Percentiles rank a stretch among this genome's conserved stretches.
phyloP scores from a whole-genome alignment of 1,140 invertebrate genomes.

The Oncopodura yosiiana region DNA sequence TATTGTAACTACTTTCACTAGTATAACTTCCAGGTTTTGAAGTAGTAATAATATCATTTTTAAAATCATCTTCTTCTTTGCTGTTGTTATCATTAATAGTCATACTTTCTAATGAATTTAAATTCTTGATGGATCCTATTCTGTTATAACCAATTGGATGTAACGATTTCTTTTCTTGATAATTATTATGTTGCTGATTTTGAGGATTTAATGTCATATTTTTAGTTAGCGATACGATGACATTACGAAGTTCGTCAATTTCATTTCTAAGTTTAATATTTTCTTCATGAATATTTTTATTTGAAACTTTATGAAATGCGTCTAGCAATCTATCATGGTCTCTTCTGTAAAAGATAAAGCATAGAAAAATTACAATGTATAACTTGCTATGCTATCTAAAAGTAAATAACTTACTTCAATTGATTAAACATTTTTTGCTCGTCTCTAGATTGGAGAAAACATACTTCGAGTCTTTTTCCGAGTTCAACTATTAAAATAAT shows the following conservation, averaged over 20 bases:
- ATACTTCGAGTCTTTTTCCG: neutral
- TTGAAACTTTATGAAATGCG: neutral
- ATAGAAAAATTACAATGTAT: neutral
- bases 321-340: slow-evolving; percentile 10
- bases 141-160: neutral
- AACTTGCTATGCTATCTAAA: neutral
- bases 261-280: slow-evolving; percentile 13
- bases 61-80: neutral
- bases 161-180: too few species aligned
- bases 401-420: neutral
- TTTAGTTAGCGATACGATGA: slow-evolving; percentile 3
- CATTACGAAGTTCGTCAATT: slow-evolving; percentile 19
- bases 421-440: slow-evolving; percentile 4
- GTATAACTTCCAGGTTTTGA: neutral
- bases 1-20: neutral
- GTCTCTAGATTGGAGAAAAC: slow-evolving; percentile 11
- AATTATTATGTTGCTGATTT: neutral
- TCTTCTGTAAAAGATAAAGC: neutral
- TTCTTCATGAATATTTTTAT: neutral
- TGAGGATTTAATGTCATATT: neutral
- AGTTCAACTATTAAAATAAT: too few species aligned
- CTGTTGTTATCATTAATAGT: neutral
- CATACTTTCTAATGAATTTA: neutral
- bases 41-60: neutral
- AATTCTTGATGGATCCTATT: neutral